phyloP scores from a whole-genome alignment of 1,140 invertebrate species.

The Brachionus asplanchnoidis region DNA sequence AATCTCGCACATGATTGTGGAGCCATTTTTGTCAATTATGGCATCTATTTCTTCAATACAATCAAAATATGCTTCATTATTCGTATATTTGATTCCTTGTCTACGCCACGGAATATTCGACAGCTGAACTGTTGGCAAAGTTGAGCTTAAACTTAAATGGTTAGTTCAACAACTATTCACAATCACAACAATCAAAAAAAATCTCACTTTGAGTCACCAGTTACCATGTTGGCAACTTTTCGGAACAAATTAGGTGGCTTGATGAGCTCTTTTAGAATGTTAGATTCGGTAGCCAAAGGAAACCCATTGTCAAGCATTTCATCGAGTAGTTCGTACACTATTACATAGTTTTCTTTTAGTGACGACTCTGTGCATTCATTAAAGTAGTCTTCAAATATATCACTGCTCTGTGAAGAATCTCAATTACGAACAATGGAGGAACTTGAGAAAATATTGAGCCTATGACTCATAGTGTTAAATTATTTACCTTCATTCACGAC shows the following conservation, averaged over 20 bases:
- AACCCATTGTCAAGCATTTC: slow-evolving; percentile 99
- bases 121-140: slow-evolving; percentile 84
- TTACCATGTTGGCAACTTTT: slow-evolving; percentile 94
- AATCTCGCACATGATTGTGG: slow-evolving; percentile 94
- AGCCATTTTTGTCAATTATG: slow-evolving; percentile 94
- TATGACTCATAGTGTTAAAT: background rate
- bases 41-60: slow-evolving; percentile 85
- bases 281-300: slow-evolving; percentile 93
- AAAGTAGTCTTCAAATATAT: slow-evolving; percentile 95
- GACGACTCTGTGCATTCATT: slow-evolving; percentile 88
- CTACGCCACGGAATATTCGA: slow-evolving; percentile 97
- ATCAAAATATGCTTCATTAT: slow-evolving; percentile 99
- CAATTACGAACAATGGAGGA: slow-evolving; percentile 92
- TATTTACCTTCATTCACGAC: slow-evolving; percentile 80
- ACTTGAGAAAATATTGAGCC: slow-evolving; percentile 61
- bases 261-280: slow-evolving; percentile 97
- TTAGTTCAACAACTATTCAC: slow-evolving; percentile 21
- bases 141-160: slow-evolving; percentile 75
- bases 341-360: slow-evolving; percentile 98
- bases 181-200: background rate
- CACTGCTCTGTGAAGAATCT: slow-evolving; percentile 96
- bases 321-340: slow-evolving; percentile 95
- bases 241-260: slow-evolving; percentile 95
- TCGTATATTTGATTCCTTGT: slow-evolving; percentile 96
- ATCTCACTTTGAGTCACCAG: slow-evolving; percentile 80